Conservation (phyloP, 2,888 invertebrate species). For the Pandemis cinnamomeana region DNA sequence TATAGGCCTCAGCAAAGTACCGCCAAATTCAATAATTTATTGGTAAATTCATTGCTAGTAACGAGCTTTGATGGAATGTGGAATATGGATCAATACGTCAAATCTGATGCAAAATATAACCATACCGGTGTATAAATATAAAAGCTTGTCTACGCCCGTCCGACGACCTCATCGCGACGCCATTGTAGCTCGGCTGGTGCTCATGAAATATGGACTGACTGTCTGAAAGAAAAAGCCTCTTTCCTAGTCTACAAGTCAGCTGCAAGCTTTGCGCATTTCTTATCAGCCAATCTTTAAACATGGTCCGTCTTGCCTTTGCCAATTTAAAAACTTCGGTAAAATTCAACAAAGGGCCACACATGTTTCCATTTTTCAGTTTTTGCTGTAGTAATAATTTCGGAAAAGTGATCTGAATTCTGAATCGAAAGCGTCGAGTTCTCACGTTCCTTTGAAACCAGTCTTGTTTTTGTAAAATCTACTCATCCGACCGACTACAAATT, state of each 20-base stretch:
- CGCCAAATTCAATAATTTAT: no score
- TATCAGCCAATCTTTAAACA: constrained; percentile 33
- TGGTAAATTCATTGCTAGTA: background rate
- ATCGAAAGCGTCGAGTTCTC: constrained; percentile 33
- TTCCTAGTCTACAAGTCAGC: constrained; percentile 28
- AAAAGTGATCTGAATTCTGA: constrained; percentile 21
- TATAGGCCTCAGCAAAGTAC: no score
- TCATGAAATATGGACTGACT: constrained; percentile 80
- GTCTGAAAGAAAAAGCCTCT: constrained; percentile 72
- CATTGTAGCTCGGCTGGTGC: constrained; percentile 73
- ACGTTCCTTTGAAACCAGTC: constrained; percentile 39
- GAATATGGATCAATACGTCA: constrained; percentile 7
- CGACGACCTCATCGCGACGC: constrained; percentile 79
- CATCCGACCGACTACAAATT: constrained; percentile 22
- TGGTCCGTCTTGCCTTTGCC: background rate
- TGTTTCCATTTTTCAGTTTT: constrained; percentile 1
- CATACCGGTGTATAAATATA: constrained; percentile 20
- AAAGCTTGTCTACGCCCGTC: constrained; percentile 56
- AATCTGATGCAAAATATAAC: constrained; percentile 7
- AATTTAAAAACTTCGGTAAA: background rate
- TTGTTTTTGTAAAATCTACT: constrained; percentile 20
- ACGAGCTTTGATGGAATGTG: constrained; percentile 5
- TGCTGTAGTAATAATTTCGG: constrained; percentile 5
- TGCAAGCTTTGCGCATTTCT: constrained; percentile 33
- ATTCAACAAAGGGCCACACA: background rate